Evolutionary conservation across 2,797 vertebrate genomes (phyloP).

Genomic region (Emydoidea blandingii): DNA sequence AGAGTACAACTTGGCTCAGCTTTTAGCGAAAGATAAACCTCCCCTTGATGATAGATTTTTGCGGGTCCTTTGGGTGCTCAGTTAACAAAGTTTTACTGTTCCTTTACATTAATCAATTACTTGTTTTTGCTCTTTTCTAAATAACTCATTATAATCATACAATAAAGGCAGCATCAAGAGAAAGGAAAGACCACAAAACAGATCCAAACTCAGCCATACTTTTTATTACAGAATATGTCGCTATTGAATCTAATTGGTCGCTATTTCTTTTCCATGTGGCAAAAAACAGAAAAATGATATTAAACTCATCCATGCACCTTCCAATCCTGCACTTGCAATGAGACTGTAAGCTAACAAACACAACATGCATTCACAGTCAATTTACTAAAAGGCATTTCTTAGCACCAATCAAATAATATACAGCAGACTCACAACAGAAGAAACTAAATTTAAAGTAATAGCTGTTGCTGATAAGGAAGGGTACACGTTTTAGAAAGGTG

Average conservation of each 20-base stretch:
- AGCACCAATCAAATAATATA: not conserved
- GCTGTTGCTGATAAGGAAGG: not conserved
- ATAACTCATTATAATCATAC: not conserved
- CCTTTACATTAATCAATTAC: not conserved
- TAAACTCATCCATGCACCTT: not conserved
- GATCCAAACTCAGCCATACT: not conserved
- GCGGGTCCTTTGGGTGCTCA: not conserved
- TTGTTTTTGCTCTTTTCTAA: not conserved
- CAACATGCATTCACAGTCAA: not conserved
- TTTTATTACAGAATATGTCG: not conserved
- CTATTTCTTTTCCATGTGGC: not conserved
- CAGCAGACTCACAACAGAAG: not conserved
- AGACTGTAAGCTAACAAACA: not conserved
- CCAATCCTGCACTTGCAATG: not conserved
- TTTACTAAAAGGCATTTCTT: not conserved
- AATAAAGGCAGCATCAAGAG: not conserved
- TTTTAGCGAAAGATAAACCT: not conserved
- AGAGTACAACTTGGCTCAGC: not conserved
- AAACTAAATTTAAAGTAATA: not conserved
- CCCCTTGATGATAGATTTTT: not conserved
- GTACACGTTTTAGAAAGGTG: not conserved
- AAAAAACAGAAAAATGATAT: not conserved
- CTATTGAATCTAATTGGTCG: not conserved
- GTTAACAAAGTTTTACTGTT: not conserved
- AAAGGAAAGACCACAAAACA: not conserved